phyloP scores from a whole-genome alignment of 1,140 invertebrate genomes.

The Drosophila aff. region DNA sequence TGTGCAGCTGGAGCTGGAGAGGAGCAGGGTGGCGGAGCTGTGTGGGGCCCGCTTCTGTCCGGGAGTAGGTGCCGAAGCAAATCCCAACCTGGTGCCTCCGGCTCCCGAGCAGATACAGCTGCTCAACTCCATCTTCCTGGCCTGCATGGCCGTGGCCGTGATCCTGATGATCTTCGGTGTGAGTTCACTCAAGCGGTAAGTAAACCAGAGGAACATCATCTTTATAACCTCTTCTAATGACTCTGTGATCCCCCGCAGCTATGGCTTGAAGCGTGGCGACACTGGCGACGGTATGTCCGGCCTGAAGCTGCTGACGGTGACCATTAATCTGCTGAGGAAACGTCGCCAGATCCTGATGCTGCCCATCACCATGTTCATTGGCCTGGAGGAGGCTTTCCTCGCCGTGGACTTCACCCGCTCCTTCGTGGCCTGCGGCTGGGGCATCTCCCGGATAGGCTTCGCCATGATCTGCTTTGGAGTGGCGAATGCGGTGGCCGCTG shows the following conservation, averaged over 20 bases:
- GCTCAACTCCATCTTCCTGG: conserved; percentile 93
- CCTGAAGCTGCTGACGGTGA: conserved; percentile 90
- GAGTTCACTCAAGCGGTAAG: conserved; percentile 91
- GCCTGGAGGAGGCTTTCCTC: conserved; percentile 96
- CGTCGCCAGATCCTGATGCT: conserved; percentile 93
- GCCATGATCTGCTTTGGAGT: conserved; percentile 96
- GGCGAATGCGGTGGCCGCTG: conserved; percentile 92
- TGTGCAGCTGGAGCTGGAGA: conserved; percentile 32
- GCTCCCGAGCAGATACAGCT: conserved; percentile 90
- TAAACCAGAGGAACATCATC: accelerated
- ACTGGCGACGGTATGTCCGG: conserved; percentile 85
- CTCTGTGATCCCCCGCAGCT: conserved; percentile 38
- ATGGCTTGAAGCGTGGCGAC: conserved; percentile 73
- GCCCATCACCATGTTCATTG: conserved; percentile 97
- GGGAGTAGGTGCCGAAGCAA: conserved; percentile 85
- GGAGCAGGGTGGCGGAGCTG: conserved; percentile 84
- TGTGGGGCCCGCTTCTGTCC: conserved; percentile 93
- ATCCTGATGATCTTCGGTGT: conserved; percentile 92
- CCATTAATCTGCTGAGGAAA: conserved; percentile 91
- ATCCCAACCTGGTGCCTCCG: conserved; percentile 89
- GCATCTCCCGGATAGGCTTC: conserved; percentile 95
- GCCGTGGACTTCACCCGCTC: conserved; percentile 95
- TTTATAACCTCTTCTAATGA: not conserved
- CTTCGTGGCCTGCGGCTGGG: conserved; percentile 95
- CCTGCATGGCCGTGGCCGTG: conserved; percentile 91